phyloP scores from a whole-genome alignment of 2,797 vertebrate genomes.

The Gallinago solitaria region DNA sequence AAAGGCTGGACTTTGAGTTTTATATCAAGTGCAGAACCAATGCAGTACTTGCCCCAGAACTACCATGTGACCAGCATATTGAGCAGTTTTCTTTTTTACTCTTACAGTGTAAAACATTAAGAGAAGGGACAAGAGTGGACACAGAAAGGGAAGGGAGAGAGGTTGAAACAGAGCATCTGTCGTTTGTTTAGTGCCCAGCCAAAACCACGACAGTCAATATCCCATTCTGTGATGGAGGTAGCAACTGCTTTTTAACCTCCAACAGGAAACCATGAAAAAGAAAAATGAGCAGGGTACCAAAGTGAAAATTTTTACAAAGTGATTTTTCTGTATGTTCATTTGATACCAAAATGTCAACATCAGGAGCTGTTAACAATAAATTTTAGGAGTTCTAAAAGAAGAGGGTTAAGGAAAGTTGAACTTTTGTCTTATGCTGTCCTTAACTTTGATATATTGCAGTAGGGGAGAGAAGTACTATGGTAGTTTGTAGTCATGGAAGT shows the following conservation, averaged over 20 bases:
- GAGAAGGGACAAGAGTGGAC: background rate
- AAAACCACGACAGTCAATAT: background rate
- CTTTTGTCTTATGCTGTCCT: background rate
- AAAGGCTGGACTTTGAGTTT: background rate
- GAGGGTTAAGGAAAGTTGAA: conserved; percentile 2
- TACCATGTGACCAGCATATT: background rate
- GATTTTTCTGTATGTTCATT: background rate
- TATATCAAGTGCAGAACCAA: background rate
- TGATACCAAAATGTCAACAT: conserved; percentile 25
- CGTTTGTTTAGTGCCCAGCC: background rate
- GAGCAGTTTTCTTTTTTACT: background rate
- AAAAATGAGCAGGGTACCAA: background rate
- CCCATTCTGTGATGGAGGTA: background rate
- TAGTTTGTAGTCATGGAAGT: conserved; percentile 3
- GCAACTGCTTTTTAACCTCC: background rate
- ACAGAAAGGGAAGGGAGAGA: background rate
- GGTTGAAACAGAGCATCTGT: background rate
- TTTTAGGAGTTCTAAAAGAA: conserved; percentile 33
- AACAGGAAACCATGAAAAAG: background rate
- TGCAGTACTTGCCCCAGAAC: background rate
- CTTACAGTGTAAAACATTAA: background rate
- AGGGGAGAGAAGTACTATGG: background rate
- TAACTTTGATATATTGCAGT: background rate
- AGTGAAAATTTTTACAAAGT: background rate
- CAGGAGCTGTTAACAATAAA: background rate